Evolutionary conservation across 2,113 vertebrate genomes (phyloP), one percentile per base, ranked within the genome.

Genomic region (Passerina amoena): DNA sequence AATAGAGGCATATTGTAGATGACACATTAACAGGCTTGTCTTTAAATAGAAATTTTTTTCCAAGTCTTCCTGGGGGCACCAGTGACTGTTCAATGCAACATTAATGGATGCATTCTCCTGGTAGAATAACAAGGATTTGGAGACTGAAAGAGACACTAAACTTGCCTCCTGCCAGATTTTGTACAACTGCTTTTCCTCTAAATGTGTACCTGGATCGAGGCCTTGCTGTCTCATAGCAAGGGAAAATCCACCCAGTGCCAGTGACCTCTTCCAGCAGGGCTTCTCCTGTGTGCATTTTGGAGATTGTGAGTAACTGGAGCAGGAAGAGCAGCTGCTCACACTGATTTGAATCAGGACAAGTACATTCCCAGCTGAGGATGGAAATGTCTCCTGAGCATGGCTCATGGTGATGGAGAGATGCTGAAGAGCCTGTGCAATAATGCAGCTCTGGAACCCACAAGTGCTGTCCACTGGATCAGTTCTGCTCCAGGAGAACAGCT

Each of bases 1-100:
- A 86, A 92, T 76, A 86, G 92, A 96, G 90, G 82, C 97, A 94
- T 96, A 96, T 94, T 94, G 82, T 60, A 65, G 84, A 96, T 96
- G 97, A 96, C 92, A 96, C 93, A 86, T 96, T 97, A 97, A 92
- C 95, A 92, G 96, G 90, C 95, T 97, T 96, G 91, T 92, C 89
- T 98, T 88, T 94, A 91, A 96, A 94, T 90, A 90, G 88, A 92
- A 94, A 68, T 66, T 96, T 94, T 94, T 94, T 91, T 25, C 25
- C 48, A 91, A 96, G 86, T 96, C 96, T 97, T 98, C 87, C 95
- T 89, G 82, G 59, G 92, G 94, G 93, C 87, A 65, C 54, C 91
- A 95, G 30, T 94, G 95, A 35, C 79, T 96, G 86, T 93, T 97
- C 86, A 66, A 24, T 83, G 85, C 56, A 89, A 90, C 79, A 82